A percentile compares a stretch with the other conserved stretches of the same genome.
phyloP scores from a whole-genome alignment of 2,797 vertebrate species.

The Poecilia picta region DNA sequence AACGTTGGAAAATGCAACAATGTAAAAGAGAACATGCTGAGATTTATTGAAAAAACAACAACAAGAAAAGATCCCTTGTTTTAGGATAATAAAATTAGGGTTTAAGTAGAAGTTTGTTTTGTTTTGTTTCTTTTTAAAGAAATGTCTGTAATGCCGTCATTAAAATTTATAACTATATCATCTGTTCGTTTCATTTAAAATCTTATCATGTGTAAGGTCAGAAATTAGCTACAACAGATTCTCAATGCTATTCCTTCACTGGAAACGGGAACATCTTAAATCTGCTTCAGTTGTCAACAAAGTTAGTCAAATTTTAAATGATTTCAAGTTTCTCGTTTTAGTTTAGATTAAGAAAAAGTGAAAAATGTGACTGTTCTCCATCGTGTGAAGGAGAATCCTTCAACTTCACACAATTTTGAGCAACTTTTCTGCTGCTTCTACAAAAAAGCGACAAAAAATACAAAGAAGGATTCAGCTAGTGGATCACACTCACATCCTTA shows the following conservation, averaged over 20 bases:
- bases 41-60: background rate
- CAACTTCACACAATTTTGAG: background rate
- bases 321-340: background rate
- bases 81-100: background rate
- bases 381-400: background rate
- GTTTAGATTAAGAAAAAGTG: background rate
- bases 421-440: background rate
- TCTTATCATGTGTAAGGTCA: background rate
- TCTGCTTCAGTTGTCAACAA: background rate
- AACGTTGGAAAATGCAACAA: slow-evolving; percentile 12
- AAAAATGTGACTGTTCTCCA: background rate
- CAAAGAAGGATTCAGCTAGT: background rate
- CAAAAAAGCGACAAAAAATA: background rate
- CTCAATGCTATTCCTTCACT: background rate
- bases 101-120: background rate
- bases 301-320: background rate
- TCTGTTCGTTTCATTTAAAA: background rate
- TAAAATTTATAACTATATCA: background rate
- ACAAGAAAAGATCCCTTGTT: background rate
- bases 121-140: background rate
- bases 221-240: background rate
- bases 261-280: background rate
- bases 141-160: background rate
- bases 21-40: slow-evolving; percentile 7
- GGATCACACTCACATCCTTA: background rate